These are phyloP conservation scores for Notocelia uddmanniana DNA, from an alignment of 2,888 invertebrate species.

Conservation along the genomic window DNA sequence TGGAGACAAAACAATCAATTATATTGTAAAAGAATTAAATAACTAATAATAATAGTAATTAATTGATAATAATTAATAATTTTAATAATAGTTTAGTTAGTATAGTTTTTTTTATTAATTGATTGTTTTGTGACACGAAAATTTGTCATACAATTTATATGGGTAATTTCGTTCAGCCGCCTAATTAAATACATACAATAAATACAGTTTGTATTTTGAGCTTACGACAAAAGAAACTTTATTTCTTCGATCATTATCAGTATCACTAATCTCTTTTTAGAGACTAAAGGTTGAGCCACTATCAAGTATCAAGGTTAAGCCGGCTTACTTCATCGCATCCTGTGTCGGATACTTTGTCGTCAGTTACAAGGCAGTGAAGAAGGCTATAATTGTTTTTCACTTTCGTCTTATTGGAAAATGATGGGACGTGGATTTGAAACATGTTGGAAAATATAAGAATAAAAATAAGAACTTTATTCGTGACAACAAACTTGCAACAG, in stretches of 20 bases:
- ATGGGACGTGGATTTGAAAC: not conserved
- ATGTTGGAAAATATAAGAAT: too few species aligned
- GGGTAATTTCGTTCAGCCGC: not conserved
- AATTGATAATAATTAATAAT: too few species aligned
- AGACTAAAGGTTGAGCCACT: not conserved
- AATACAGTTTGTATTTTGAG: not conserved
- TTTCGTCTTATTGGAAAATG: not conserved
- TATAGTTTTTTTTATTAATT: too few species aligned
- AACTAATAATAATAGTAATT: too few species aligned
- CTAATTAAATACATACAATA: not conserved
- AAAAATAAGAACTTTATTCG: too few species aligned
- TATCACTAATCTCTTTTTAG: constrained; percentile 17
- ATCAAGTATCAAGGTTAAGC: not conserved
- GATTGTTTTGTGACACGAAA: too few species aligned
- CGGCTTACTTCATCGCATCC: not conserved
- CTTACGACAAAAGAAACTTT: not conserved
- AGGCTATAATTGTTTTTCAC: not conserved
- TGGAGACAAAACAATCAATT: too few species aligned
- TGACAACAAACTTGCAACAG: too few species aligned
- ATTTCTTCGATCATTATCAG: constrained; percentile 3
- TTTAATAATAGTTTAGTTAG: too few species aligned
- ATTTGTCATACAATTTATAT: too few species aligned
- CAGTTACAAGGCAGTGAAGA: not conserved
- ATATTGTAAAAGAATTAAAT: too few species aligned
- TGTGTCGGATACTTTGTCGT: not conserved